Evolutionary conservation across 2,888 invertebrate genomes (phyloP), one percentile per base, ranked within the genome.

Genomic region (Thera obeliscata): DNA sequence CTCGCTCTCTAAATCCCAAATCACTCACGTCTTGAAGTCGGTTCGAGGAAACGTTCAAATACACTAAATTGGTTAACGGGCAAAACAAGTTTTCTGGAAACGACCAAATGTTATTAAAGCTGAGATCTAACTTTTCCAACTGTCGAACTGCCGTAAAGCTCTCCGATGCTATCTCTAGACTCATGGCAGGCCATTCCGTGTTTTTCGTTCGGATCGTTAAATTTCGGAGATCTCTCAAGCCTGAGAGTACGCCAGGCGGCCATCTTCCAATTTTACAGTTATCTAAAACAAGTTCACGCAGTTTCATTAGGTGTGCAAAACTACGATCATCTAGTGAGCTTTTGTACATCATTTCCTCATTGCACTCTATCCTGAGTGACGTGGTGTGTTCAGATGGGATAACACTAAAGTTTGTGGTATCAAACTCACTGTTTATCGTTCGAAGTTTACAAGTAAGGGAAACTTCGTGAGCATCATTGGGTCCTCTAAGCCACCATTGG

Each of bases 81-180:
- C 98, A 98, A 89, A 98, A 98, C 73, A 97, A 94, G 82, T 96
- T 96, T 81, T 97, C 97, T 36, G 98, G 97, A 85, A 98, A 95
- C 64, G 97, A 96, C 97, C 97, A 97, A 84, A 98, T 97, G 87
- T 98, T 98, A 88, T 98, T 98, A 82, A 96, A 96, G 83, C 97
- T 97, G 74, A 98, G 93, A 86, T 98, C 98, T 73, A 98, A 94
- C 77, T 96, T 95, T 88, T 98, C 98, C 78, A 98, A 94, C 85
- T 97, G 96, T 71, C 96, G 95, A 67, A 96, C 96, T 69, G 96
- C 95, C 69, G 95, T 94, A 87, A 98, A 97, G 79, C 97, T 96
- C 74, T 96, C 96, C 49, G 95, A 94, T 78, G 97, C 96, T 80
- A 98, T 95, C 87, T 98, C 97, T 83, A 98, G 94, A 81, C 96